Conservation (phyloP, 2,113 vertebrate genomes). For the Okapia johnstoni region DNA sequence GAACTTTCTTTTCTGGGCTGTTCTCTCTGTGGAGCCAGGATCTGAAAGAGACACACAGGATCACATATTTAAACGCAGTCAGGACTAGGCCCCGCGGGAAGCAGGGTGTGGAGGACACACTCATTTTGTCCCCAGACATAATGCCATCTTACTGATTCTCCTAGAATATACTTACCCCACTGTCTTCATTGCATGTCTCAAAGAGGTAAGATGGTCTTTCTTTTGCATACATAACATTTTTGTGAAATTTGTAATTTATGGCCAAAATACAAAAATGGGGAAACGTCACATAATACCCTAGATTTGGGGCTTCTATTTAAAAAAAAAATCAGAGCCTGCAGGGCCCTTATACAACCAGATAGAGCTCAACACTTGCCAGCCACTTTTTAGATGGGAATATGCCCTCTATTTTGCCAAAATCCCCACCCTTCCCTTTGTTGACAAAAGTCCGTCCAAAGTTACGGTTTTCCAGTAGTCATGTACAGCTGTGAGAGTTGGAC, state of each 20-base stretch:
- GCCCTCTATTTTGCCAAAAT: background rate
- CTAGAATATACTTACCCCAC: background rate
- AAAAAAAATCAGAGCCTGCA: background rate
- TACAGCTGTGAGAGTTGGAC: background rate
- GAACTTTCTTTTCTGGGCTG: conserved; percentile 92
- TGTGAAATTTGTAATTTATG: background rate
- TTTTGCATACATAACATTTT: background rate
- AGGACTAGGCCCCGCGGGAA: background rate
- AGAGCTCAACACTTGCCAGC: background rate
- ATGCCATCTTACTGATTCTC: background rate
- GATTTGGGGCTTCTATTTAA: background rate
- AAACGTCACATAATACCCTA: background rate
- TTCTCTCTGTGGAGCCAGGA: conserved; percentile 89
- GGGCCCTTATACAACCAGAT: background rate
- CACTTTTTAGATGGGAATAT: background rate
- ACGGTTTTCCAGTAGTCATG: background rate
- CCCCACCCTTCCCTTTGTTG: background rate
- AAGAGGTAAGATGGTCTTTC: background rate
- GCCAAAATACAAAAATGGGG: background rate
- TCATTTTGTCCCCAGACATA: background rate
- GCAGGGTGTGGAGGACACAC: accelerated
- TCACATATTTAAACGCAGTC: background rate
- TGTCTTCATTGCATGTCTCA: background rate
- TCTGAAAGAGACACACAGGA: conserved; percentile 81
- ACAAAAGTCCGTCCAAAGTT: background rate